Conservation (phyloP, 1,140 invertebrate genomes). For the Camponotus floridanus region DNA sequence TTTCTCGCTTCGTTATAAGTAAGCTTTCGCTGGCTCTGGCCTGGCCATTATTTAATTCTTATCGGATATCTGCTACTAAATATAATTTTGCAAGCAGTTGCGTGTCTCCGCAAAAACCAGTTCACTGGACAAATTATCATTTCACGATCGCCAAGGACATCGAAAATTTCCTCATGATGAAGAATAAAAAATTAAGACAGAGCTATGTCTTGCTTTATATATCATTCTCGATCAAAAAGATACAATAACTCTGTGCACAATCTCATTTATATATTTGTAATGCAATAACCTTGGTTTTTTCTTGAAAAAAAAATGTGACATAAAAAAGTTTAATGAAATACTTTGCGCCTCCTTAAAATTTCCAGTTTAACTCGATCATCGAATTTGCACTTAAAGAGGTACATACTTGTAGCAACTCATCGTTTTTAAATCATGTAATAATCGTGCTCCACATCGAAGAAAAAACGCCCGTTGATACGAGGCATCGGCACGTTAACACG, state of each 20-base stretch:
- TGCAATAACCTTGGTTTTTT: background rate
- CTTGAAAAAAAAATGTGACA: background rate
- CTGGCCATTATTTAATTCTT: no score
- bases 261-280: background rate
- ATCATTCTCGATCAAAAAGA: background rate
- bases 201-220: background rate
- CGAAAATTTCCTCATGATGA: slow-evolving; percentile 5
- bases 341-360: background rate
- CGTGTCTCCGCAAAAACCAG: slow-evolving; percentile 2
- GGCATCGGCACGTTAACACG: slow-evolving; percentile 39
- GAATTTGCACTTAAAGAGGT: background rate
- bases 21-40: background rate
- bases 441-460: slow-evolving; percentile 30
- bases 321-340: background rate
- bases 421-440: slow-evolving; percentile 9
- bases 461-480: slow-evolving; percentile 48
- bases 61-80: no score
- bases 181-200: background rate
- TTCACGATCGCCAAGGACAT: slow-evolving; percentile 27
- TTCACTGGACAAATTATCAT: slow-evolving; percentile 4
- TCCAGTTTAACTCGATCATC: background rate
- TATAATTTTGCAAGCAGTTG: background rate
- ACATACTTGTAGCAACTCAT: background rate
- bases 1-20: no score
- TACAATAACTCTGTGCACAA: background rate